phyloP scores from a whole-genome alignment of 2,888 invertebrate genomes.

The Adelognathus sp. region DNA sequence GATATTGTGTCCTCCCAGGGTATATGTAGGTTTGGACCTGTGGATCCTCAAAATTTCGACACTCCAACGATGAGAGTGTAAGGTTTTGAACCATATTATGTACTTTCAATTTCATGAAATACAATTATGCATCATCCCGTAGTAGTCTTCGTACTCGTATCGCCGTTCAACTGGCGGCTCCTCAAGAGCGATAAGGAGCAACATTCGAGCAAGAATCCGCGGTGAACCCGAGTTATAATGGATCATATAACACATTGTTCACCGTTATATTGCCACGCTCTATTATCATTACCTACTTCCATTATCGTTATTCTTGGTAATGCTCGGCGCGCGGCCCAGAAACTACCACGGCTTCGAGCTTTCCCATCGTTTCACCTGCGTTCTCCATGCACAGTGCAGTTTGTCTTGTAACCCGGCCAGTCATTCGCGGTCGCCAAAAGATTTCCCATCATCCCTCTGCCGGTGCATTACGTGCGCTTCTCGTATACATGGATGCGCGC shows the following conservation, averaged over 20 bases:
- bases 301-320: slow-evolving; percentile 68
- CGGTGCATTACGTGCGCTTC: slow-evolving; percentile 2
- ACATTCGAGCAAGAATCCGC: neutral
- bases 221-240: slow-evolving; percentile 45
- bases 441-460: slow-evolving; percentile 13
- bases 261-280: slow-evolving; percentile 63
- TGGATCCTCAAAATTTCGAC: neutral
- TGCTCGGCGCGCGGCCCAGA: slow-evolving; percentile 48
- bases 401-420: slow-evolving; percentile 22
- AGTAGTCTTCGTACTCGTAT: neutral
- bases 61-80: neutral
- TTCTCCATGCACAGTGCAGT: slow-evolving; percentile 27
- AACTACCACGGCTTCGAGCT: slow-evolving; percentile 30
- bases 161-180: neutral
- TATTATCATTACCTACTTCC: slow-evolving; percentile 69
- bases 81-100: neutral
- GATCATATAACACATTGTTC: slow-evolving; percentile 69
- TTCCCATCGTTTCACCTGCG: slow-evolving; percentile 29
- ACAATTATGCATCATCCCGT: neutral
- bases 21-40: neutral
- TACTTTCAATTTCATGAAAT: neutral
- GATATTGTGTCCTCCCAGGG: no score
- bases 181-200: neutral
- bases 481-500: slow-evolving; percentile 16
- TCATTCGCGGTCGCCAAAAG: slow-evolving; percentile 37